A percentile compares a stretch with the other conserved stretches of the same genome.
Evolutionary conservation across 2,113 vertebrate genomes (phyloP).

Genomic region (Onychostruthus taczanowskii): DNA sequence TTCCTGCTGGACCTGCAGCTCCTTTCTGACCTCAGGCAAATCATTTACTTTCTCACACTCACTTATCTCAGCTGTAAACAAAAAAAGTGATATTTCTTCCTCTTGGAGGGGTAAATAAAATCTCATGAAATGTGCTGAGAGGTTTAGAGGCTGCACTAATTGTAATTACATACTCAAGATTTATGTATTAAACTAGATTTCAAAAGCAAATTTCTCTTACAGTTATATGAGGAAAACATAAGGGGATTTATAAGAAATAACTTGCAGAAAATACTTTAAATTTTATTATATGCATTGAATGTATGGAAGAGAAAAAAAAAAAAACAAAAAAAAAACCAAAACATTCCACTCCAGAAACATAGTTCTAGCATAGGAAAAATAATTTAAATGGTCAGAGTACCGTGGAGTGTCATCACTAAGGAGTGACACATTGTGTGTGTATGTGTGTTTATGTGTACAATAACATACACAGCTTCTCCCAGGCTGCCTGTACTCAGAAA

Average conservation of each 20-base stretch:
- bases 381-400: not conserved
- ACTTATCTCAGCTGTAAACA: not conserved
- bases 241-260: not conserved
- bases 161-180: not conserved
- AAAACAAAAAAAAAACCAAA: not conserved
- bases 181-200: not conserved
- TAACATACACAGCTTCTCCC: not conserved
- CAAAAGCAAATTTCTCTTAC: not conserved
- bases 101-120: not conserved
- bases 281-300: not conserved
- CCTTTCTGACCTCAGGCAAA: not conserved
- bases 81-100: not conserved
- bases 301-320: not conserved
- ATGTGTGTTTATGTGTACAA: not conserved
- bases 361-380: not conserved
- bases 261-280: not conserved
- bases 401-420: not conserved
- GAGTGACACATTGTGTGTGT: too few relatives aligned
- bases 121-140: fast-evolving
- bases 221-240: not conserved
- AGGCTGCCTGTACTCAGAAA: not conserved
- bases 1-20: not conserved
- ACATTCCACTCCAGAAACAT: not conserved
- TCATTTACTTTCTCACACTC: not conserved
- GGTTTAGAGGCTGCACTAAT: not conserved